Conservation (phyloP, 2,888 invertebrate genomes). For the Rhamphomyia laevipes region DNA sequence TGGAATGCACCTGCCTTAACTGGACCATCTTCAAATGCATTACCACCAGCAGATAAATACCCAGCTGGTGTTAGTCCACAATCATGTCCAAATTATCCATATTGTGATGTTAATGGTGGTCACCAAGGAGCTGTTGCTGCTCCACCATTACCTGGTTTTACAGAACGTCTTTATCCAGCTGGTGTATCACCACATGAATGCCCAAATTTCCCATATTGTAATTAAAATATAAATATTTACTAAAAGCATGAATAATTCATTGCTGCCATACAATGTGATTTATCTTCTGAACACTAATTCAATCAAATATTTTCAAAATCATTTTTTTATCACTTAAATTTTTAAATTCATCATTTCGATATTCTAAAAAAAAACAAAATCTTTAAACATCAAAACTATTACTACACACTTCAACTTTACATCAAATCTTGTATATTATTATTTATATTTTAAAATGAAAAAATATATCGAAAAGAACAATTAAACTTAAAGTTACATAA, state of each 20-base stretch:
- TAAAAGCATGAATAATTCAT: too few species aligned
- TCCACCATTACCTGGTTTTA: conserved; percentile 38
- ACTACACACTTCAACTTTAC: too few species aligned
- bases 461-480: not conserved
- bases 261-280: too few species aligned
- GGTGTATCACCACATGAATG: conserved; percentile 38
- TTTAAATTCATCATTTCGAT: too few species aligned
- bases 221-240: conserved; percentile 19
- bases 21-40: conserved; percentile 17
- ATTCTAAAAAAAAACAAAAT: too few species aligned
- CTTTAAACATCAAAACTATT: too few species aligned
- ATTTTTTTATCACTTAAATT: too few species aligned
- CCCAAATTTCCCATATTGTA: conserved; percentile 40
- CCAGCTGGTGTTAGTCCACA: conserved; percentile 41
- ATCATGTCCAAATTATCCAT: conserved; percentile 43
- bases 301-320: too few species aligned
- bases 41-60: conserved; percentile 33
- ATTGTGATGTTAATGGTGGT: conserved; percentile 37
- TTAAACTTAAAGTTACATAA: too few species aligned
- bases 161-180: conserved; percentile 38
- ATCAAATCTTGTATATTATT: not conserved
- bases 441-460: not conserved
- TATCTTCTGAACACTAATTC: too few species aligned
- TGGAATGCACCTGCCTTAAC: conserved; percentile 22
- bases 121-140: conserved; percentile 28